Base-by-base conservation (phyloP, 2,797 vertebrate species). In the Ambastaia sidthimunki region DNA sequence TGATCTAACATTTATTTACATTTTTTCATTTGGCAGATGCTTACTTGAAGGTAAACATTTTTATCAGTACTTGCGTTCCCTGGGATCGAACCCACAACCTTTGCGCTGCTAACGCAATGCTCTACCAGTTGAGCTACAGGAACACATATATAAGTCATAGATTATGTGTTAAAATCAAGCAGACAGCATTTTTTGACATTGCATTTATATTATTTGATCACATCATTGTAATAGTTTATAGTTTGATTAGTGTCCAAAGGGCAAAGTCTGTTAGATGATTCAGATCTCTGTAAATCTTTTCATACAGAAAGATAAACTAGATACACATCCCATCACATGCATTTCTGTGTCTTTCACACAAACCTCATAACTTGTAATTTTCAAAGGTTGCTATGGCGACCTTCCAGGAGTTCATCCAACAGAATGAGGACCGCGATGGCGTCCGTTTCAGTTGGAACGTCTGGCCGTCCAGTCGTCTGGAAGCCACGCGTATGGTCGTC, bases 361-460 rank as follows among this genome's bases (percentile, higher is more conserved):
- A 60, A 60, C 59, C 59, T 28, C 28, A 2, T 34, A 31, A 31
- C 28, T 10, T 34, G 16, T 34, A 16, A 4, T 63, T 63, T 10
- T 12, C 60, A 31, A 28, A 63, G 60, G 60, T 28, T 86, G 92
- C 85, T 86, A 99, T 99, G 97, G 93, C 97, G 71, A 99, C 97
- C 84, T 98, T 98, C 91, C 93, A 97, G 76, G 97, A 99, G 88
- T 99, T 98, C 89, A 98, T 99, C 62, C 93, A 96, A 86, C 96
- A 97, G 92, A 98, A 98, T 69, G 97, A 99, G 93, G 97, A 99
- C 81, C 93, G 96, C 3, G 97, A 98, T 86, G 97, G 97, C 18
- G 96, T 97, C 71, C 94, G 97, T 7, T 98, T 99, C 92, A 98
- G 97, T 91, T 99, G 97, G 97, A 99, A 98, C n/a, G 97, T 98